These are phyloP conservation scores for Ctenosaura bakeri DNA, from an alignment of 2,797 vertebrate species.

Conservation along the genomic window DNA sequence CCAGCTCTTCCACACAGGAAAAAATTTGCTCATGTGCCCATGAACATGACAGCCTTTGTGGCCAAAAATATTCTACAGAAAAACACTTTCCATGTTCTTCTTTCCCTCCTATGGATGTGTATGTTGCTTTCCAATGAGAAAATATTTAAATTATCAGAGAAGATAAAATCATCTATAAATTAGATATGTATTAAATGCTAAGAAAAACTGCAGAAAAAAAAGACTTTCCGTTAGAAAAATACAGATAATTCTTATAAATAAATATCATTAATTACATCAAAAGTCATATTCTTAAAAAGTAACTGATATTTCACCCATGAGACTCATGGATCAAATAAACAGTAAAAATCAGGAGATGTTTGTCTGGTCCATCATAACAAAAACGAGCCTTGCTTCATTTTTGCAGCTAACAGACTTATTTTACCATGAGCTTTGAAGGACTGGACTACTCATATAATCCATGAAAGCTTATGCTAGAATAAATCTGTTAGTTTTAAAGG, in stretches of 20 bases:
- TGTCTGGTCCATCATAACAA: too few species aligned
- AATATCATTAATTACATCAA: background rate
- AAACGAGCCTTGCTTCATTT: too few species aligned
- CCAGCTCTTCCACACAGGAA: background rate
- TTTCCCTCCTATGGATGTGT: background rate
- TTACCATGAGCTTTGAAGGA: too few species aligned
- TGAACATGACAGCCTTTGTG: background rate
- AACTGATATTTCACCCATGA: background rate
- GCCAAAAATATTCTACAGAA: background rate
- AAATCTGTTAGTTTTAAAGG: too few species aligned
- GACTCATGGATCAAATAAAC: background rate
- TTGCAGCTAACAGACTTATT: too few species aligned
- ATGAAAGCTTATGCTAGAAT: too few species aligned
- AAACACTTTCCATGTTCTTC: background rate
- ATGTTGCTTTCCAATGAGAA: background rate
- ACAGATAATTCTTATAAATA: background rate
- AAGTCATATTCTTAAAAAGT: background rate
- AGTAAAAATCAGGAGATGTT: background rate
- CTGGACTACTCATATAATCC: too few species aligned
- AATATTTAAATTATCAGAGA: background rate
- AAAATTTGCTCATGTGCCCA: background rate
- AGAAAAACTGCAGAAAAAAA: background rate
- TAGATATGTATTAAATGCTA: background rate
- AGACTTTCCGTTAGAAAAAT: background rate
- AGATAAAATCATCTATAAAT: background rate